phyloP scores from a whole-genome alignment of 1,140 invertebrate genomes.

The Diploscapter pachys region DNA sequence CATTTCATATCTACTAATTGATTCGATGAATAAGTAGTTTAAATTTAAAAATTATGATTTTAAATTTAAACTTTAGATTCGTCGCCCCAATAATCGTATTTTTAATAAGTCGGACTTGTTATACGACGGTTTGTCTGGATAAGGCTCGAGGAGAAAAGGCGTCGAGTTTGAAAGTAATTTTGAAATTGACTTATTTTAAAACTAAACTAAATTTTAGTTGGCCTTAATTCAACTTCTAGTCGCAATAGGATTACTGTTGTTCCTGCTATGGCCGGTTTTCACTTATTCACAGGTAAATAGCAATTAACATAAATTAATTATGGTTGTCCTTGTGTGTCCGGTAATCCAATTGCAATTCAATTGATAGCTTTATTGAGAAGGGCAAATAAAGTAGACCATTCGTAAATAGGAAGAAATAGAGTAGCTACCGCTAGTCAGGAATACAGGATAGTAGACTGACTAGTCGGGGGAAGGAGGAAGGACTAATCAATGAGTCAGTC shows the following conservation, averaged over 20 bases:
- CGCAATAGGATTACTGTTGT: slow-evolving; percentile 59
- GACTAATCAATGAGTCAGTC: too few relatives aligned
- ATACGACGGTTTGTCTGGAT: slow-evolving; percentile 55
- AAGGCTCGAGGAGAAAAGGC: slow-evolving; percentile 49
- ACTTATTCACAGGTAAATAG: slow-evolving; percentile 54
- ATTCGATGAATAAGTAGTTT: slow-evolving; percentile 54
- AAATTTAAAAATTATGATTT: too few relatives aligned
- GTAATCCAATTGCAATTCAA: too few relatives aligned
- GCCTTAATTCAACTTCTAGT: slow-evolving; percentile 58
- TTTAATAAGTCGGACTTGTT: slow-evolving; percentile 54
- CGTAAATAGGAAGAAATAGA: too few relatives aligned
- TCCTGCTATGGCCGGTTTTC: slow-evolving; percentile 62
- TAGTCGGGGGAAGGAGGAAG: too few relatives aligned
- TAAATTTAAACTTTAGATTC: slow-evolving; percentile 23
- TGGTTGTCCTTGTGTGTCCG: not conserved
- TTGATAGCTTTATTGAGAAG: too few relatives aligned
- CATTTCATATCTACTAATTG: slow-evolving; percentile 54
- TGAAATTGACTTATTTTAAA: not conserved
- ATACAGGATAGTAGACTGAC: too few relatives aligned
- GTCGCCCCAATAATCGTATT: slow-evolving; percentile 54
- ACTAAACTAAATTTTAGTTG: slow-evolving; percentile 33
- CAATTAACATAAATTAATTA: not conserved
- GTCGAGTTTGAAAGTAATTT: slow-evolving; percentile 53
- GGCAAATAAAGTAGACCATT: too few relatives aligned
- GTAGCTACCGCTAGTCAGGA: too few relatives aligned